Conservation (phyloP, 2,113 vertebrate species). For the Psilopogon haemacephalus region DNA sequence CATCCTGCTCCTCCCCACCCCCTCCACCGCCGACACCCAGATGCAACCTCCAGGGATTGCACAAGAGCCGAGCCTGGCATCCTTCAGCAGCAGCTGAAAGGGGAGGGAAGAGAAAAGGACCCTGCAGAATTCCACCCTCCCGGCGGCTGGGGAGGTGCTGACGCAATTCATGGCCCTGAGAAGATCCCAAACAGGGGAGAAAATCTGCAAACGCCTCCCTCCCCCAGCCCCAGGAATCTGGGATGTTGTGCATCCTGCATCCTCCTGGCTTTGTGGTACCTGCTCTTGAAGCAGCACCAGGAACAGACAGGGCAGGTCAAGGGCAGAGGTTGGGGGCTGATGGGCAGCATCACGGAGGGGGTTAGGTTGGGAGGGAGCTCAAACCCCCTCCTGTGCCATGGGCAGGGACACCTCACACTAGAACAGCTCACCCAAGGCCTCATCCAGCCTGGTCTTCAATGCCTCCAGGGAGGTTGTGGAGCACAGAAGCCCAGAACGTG, state of each 20-base stretch:
- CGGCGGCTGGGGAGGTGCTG: fast-evolving
- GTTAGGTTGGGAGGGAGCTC: no score
- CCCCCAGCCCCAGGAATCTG: not conserved
- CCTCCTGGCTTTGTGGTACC: not conserved
- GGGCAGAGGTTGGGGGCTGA: not conserved
- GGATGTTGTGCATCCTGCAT: not conserved
- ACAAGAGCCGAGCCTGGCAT: not conserved
- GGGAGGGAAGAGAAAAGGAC: not conserved
- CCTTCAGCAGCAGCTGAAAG: fast-evolving
- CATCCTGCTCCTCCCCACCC: not conserved
- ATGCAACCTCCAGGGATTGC: not conserved
- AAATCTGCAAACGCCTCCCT: not conserved
- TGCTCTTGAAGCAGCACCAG: not conserved
- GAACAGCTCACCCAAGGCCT: no score
- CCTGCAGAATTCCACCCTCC: fast-evolving
- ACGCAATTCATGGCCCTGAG: not conserved
- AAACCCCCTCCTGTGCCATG: no score
- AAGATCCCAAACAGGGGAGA: not conserved
- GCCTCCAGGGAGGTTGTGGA: no score
- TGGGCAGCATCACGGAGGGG: fast-evolving
- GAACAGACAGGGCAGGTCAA: not conserved
- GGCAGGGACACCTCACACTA: no score
- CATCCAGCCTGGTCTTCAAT: no score
- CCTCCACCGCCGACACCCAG: no score
- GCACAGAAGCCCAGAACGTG: no score